Evolutionary conservation across 2,797 vertebrate genomes (phyloP).

Genomic region (Danio choprae): DNA sequence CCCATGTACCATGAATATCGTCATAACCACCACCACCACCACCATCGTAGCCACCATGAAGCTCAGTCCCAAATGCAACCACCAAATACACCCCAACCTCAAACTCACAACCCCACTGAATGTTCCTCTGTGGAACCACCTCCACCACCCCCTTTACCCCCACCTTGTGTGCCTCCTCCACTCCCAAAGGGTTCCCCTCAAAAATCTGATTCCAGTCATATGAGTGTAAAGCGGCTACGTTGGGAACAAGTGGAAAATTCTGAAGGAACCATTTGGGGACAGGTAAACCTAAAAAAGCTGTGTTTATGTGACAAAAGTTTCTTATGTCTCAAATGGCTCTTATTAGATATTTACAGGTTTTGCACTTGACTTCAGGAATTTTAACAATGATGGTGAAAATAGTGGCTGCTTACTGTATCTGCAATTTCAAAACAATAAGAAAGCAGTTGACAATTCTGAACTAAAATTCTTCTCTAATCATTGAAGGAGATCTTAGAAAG

Average conservation of each 20-base stretch:
- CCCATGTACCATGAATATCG: slow-evolving; percentile 76
- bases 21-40: slow-evolving; percentile 71
- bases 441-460: background rate
- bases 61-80: slow-evolving; percentile 70
- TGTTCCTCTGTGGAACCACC: slow-evolving; percentile 71
- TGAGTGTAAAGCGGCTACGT: slow-evolving; percentile 96
- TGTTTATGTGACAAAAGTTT: background rate
- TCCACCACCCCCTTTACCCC: slow-evolving; percentile 76
- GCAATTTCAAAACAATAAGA: background rate
- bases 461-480: background rate
- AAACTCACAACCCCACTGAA: slow-evolving; percentile 71
- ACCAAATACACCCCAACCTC: slow-evolving; percentile 70
- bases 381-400: no score
- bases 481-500: background rate
- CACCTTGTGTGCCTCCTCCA: slow-evolving; percentile 78
- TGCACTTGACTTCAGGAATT: background rate
- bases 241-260: slow-evolving; percentile 99
- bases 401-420: background rate
- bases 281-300: slow-evolving; percentile 77
- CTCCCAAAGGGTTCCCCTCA: slow-evolving; percentile 82
- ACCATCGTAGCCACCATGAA: slow-evolving; percentile 58
- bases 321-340: background rate
- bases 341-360: background rate
- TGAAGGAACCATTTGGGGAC: slow-evolving; percentile 98
- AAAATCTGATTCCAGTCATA: slow-evolving; percentile 91